Evolutionary conservation across 2,113 vertebrate genomes (phyloP), one percentile per base, ranked within the genome.

Genomic region (Oxyura jamaicensis): DNA sequence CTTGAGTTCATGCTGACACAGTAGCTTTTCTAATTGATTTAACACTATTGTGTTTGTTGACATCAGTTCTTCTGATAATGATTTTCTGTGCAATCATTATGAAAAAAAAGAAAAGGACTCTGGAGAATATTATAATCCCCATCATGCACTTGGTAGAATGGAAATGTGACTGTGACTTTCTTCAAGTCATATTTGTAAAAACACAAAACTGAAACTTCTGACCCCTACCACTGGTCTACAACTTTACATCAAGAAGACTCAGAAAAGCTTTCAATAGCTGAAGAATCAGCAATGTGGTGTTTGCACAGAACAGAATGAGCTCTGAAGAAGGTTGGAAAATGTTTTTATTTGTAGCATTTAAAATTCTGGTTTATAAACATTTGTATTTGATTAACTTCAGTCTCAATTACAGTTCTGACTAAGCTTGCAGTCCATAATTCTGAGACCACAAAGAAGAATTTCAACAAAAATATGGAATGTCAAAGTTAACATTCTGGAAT

Each of bases 321-420:
- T 73, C 71, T 88, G 78, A 93, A 88, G 31, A 71, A 77, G 80
- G 91, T 62, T 35, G 39, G 44, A 58, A 90, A 82, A 88, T 59
- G 1, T 29, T 91, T 95, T 86, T 86, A 18, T 78, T 90, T 19
- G 0, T 77, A 86, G 36, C 55, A n/a, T 93, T 94, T 88, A 36
- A 74, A 90, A 71, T 33, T 80, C 67, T 50, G 25, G n/a, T 86
- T 93, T 88, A 75, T 88, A 93, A 83, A 78, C 86, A 89, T 84
- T 94, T 93, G 91, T 90, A 67, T 84, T 97, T 95, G 36, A 93
- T 94, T 94, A 92, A 84, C 68, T 93, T 94, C 60, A 56, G n/a
- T 48, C 69, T 86, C 83, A 92, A 14, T 84, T 94, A 78, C 28
- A 95, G 80, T 80, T 95, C 88, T 96, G 92, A 86, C 73, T 92